Evolutionary conservation across 1,140 invertebrate species (phyloP), one percentile per base, ranked within the genome.

Genomic region (Mactra quadrangularis): DNA sequence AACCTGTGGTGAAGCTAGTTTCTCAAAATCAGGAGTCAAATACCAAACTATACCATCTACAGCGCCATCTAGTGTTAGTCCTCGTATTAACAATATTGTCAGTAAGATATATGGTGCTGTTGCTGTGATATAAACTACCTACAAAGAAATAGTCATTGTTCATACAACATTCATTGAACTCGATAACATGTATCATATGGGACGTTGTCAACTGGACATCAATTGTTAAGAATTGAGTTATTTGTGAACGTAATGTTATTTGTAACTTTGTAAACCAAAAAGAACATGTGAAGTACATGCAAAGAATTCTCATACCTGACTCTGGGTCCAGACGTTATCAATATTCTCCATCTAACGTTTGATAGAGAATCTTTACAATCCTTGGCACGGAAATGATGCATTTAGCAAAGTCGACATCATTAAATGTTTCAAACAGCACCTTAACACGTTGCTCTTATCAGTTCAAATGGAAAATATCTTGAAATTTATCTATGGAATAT

Each of bases 11-110:
- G 88, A 84, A 3, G 52, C 22, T 3, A 91, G 84, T 81, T 85
- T 89, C 45, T 53, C 95, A 33, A 96, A 97, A 86, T 97, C 95
- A 19, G 97, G 97, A 19, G 95, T 97, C 3, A 98, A 92, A 91
- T 97, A 98, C 90, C 96, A 97, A 1, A 95, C 57, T 15, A 90
- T 74, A 19, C 93, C 93, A 7, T 90, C 68, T 35, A 83, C 81
- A 27, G 93, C 92, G 3, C 93, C 93, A 15, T 89, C 89, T 57
- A 94, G 59, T 4, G 92, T 91, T 29, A 90, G 77, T 47, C 93
- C 92, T 59, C 92, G 87, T 35, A 94, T 88, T 11, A 94, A 86
- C 31, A 94, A 82, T 68, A 87, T 88, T 59, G 93, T 87, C 11
- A 94, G 87, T 83, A 94, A 89, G 6, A 94, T 71, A 79, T 94